These are phyloP conservation scores for Erebia aethiops DNA, from an alignment of 2,888 invertebrate genomes.

Conservation along the genomic window DNA sequence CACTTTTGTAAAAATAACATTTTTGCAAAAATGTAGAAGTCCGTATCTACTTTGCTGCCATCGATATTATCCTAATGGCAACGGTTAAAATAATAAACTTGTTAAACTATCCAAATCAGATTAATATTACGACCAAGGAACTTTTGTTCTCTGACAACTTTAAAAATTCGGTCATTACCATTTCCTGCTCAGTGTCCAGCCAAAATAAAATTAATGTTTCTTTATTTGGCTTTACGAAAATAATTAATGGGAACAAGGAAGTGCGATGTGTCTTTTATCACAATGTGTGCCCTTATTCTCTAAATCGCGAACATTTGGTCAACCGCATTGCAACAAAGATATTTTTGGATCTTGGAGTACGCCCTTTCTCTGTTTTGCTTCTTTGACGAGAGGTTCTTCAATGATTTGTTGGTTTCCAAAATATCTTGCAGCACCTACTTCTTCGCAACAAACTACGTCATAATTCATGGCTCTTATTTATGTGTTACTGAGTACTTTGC, in stretches of 20 bases:
- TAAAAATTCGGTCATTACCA: slow-evolving; percentile 2
- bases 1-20: no score
- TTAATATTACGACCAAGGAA: no score
- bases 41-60: no score
- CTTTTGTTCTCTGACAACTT: not conserved
- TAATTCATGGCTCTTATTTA: not conserved
- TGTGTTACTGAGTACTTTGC: not conserved
- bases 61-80: no score
- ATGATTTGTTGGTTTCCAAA: slow-evolving; percentile 8
- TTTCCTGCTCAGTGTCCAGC: slow-evolving; percentile 9
- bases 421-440: not conserved
- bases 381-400: not conserved
- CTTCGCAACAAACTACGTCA: not conserved
- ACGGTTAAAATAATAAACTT: no score
- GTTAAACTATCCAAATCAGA: no score
- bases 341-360: slow-evolving; percentile 5
- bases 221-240: slow-evolving; percentile 1
- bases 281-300: slow-evolving; percentile 10
- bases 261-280: not conserved
- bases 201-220: not conserved
- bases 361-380: not conserved
- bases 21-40: no score
- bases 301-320: slow-evolving; percentile 10
- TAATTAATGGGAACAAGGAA: not conserved
- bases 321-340: not conserved